phyloP scores from a whole-genome alignment of 2,888 invertebrate genomes.

The Oxystoma pomonae region DNA sequence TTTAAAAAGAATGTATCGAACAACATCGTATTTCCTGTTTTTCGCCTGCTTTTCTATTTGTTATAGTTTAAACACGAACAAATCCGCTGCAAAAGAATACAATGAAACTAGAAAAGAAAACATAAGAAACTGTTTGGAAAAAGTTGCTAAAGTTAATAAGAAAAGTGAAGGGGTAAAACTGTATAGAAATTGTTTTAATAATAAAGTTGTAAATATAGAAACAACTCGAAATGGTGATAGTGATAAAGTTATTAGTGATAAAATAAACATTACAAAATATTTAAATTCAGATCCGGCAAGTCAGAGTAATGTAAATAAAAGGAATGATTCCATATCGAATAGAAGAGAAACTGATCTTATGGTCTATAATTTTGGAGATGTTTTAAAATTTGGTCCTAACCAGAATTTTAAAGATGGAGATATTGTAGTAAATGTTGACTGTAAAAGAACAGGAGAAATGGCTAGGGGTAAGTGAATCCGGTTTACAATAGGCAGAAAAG shows the following conservation, averaged over 20 bases:
- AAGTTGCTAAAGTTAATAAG: background rate
- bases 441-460: too few relatives aligned
- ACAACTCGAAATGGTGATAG: background rate
- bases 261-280: too few relatives aligned
- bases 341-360: background rate
- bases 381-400: background rate
- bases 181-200: background rate
- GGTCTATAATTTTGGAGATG: background rate
- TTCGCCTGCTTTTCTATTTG: background rate
- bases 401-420: background rate
- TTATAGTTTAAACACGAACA: background rate
- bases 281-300: too few relatives aligned
- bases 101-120: background rate
- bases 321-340: too few relatives aligned
- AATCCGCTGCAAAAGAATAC: background rate
- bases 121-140: background rate
- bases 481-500: too few relatives aligned
- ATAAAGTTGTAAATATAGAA: background rate
- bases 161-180: background rate
- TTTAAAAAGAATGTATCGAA: background rate
- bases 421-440: too few relatives aligned
- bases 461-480: too few relatives aligned
- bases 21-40: background rate
- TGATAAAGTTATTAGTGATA: background rate
- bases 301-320: too few relatives aligned